These are phyloP conservation scores for Poecilia latipinna DNA, from an alignment of 2,113 vertebrate genomes.

Conservation along the genomic window DNA sequence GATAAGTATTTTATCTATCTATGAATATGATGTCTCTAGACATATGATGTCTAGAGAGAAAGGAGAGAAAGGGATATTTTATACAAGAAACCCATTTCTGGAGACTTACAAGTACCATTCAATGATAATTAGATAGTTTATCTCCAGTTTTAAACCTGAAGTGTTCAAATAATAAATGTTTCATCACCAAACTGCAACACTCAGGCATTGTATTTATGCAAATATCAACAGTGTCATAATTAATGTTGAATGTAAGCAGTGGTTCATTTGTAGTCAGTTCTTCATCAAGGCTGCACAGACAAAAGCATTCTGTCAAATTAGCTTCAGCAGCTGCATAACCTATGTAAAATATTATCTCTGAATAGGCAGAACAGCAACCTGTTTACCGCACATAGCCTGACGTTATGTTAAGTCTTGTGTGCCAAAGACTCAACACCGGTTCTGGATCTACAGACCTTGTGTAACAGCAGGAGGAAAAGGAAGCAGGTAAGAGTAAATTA, in stretches of 20 bases:
- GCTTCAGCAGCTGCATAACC: constrained; percentile 15
- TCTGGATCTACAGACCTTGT: no score
- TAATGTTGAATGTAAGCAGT: constrained; percentile 47
- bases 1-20: constrained; percentile 22
- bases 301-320: constrained; percentile 60
- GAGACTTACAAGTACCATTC: constrained; percentile 60
- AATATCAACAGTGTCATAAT: constrained; percentile 57
- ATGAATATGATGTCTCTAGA: constrained; percentile 23
- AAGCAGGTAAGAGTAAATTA: no score
- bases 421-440: no score
- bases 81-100: constrained; percentile 6
- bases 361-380: constrained; percentile 27
- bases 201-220: constrained; percentile 26
- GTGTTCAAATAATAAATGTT: constrained; percentile 45
- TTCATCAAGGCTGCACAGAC: constrained; percentile 35
- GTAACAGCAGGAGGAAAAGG: no score
- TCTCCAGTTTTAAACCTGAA: constrained; percentile 35
- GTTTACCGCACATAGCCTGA: background rate
- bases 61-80: constrained; percentile 22
- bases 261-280: constrained; percentile 56
- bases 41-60: constrained; percentile 18
- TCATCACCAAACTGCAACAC: constrained; percentile 22
- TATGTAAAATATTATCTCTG: constrained; percentile 26
- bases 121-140: constrained; percentile 60
- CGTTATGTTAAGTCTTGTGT: no score